Conservation (phyloP, 2,113 vertebrate genomes). For the Nycticryphes semicollaris region DNA sequence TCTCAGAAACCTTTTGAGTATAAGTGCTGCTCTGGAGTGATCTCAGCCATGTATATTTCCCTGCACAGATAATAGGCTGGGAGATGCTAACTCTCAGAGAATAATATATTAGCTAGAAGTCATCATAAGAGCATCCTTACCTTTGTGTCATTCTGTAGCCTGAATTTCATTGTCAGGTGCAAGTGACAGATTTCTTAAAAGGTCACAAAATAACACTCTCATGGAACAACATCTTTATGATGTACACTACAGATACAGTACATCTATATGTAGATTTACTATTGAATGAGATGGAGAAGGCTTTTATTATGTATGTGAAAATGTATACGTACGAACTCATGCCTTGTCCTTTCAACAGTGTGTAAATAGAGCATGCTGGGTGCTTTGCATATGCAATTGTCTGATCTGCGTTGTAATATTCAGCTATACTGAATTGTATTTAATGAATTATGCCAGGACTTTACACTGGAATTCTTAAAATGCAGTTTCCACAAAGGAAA, state of each 20-base stretch:
- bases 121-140: not conserved
- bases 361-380: not conserved
- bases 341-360: not conserved
- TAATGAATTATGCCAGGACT: not conserved
- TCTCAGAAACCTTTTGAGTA: not conserved
- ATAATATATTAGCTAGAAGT: not conserved
- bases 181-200: not conserved
- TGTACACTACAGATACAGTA: not conserved
- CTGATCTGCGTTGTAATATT: not conserved
- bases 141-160: not conserved
- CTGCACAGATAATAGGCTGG: not conserved
- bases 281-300: not conserved
- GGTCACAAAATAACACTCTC: not conserved
- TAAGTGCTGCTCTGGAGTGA: not conserved
- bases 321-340: rapidly evolving
- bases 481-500: not conserved
- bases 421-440: not conserved
- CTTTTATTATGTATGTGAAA: not conserved
- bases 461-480: not conserved
- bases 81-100: not conserved
- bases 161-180: not conserved
- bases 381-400: not conserved
- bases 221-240: not conserved
- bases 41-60: not conserved
- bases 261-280: not conserved